Base-by-base conservation (phyloP, 2,797 vertebrate genomes). In the Rhinella marina region DNA sequence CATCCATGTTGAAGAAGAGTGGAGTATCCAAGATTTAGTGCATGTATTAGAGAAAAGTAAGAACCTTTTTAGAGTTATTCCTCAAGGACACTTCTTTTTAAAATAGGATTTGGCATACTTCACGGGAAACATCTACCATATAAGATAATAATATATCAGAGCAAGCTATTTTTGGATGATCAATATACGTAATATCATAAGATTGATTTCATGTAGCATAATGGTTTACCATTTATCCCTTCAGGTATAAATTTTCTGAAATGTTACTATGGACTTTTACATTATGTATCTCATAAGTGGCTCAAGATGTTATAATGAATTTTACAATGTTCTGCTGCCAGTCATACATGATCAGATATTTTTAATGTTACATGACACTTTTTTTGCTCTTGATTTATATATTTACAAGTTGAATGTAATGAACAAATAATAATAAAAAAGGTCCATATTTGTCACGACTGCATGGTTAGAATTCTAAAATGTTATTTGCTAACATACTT, bases 1-100 rank as follows among this genome's bases (percentile, higher is more conserved):
- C 48, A 75, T 75, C 21, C 41, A n/a, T 23, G 41, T 50, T 50
- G 21, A 75, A 50, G 41, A 75, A 75, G 21, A 11, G 21, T 75
- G 72, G 72, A 75, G 11, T 52, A 75, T 75, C 48, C 72, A 52
- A 75, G 41, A 75, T 75, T 75, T 75, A 75, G 72, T 52, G 72
- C 72, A 75, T 75, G 48, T 52, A 75, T 50, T 50, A 75, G 21
- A 75, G 41, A 75, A 75, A 75, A 75, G 72, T 50, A 75, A 52
- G 21, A 75, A 75, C 21, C 21, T 52, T 48, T 75, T 75, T 75
- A 75, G 41, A 75, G 72, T 52, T 23, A 50, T 52, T 75, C 72
- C 72, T 75, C 72, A 75, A 75, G 72, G 72, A 75, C 72, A 75
- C 72, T 75, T 75, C 68, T 23, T 48, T 75, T n/a, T 75, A 52